phyloP scores from a whole-genome alignment of 2,888 invertebrate genomes.

The Tetramorium bicarinatum region DNA sequence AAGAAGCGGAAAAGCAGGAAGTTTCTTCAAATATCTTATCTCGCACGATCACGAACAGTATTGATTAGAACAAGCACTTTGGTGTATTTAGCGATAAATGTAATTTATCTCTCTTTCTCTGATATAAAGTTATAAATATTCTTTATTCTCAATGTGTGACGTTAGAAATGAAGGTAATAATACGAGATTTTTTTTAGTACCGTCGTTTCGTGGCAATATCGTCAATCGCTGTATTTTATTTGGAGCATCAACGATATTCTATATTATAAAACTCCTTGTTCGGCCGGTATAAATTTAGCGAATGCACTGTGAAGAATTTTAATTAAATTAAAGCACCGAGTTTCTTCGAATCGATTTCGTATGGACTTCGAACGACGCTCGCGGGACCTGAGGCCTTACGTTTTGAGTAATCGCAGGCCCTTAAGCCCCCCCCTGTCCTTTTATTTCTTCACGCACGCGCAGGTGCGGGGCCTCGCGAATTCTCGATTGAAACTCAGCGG shows the following conservation, averaged over 20 bases:
- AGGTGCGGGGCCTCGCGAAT: slow-evolving; percentile 43
- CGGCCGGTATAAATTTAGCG: neutral
- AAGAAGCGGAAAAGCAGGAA: slow-evolving; percentile 7
- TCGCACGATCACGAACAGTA: neutral
- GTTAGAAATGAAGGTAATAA: neutral
- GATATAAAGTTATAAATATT: neutral
- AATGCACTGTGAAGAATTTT: slow-evolving; percentile 9
- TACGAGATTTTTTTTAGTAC: neutral
- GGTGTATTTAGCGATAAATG: neutral
- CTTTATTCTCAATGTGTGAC: neutral
- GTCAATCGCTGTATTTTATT: slow-evolving; percentile 11
- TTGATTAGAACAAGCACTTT: neutral
- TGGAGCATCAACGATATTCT: neutral
- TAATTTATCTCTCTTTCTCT: neutral
- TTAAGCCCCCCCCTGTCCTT: slow-evolving; percentile 30
- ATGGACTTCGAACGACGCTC: slow-evolving; percentile 7
- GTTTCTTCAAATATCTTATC: slow-evolving; percentile 18
- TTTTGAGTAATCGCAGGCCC: slow-evolving; percentile 48
- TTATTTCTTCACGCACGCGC: slow-evolving; percentile 25
- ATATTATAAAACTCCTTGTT: neutral
- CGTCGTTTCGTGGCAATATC: neutral
- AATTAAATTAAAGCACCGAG: slow-evolving; percentile 17
- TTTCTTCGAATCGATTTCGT: slow-evolving; percentile 47
- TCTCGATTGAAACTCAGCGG: slow-evolving; percentile 57
- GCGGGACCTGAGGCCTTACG: neutral